These are phyloP conservation scores for Drosophila bocqueti DNA, from an alignment of 1,140 invertebrate genomes.

Conservation along the genomic window DNA sequence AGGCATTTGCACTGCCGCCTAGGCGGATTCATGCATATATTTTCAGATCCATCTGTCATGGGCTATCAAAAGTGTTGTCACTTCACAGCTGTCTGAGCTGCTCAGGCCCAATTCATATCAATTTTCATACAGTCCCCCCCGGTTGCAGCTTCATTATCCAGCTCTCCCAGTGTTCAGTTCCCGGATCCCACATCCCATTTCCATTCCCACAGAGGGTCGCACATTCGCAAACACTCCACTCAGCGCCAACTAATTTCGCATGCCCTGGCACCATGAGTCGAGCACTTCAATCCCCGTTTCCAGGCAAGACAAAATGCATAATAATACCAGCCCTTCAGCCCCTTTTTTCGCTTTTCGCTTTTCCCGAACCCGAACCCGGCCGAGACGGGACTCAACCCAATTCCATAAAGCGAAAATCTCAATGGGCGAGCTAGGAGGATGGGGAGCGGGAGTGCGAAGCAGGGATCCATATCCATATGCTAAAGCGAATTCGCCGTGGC, in stretches of 20 bases:
- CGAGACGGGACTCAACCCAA: conserved; percentile 69
- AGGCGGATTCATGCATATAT: conserved; percentile 7
- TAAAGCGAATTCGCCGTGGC: conserved; percentile 62
- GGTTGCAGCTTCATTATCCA: conserved; percentile 7
- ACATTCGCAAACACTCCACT: conserved; percentile 67
- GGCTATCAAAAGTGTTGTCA: conserved; percentile 66
- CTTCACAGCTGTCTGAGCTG: conserved; percentile 65
- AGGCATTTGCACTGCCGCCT: conserved; percentile 9
- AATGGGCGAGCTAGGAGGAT: conserved; percentile 13
- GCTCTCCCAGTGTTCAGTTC: not conserved
- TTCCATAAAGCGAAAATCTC: conserved; percentile 74
- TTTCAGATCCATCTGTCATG: conserved; percentile 58
- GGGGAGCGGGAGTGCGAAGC: not conserved
- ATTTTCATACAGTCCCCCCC: conserved; percentile 51
- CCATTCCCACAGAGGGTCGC: conserved; percentile 28
- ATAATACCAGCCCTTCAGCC: conserved; percentile 42
- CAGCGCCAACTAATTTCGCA: conserved; percentile 77
- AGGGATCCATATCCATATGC: conserved; percentile 51
- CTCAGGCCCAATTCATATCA: conserved; percentile 73
- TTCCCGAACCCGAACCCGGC: conserved; percentile 9
- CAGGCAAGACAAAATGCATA: conserved; percentile 74
- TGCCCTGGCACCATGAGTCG: conserved; percentile 48
- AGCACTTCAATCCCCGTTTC: conserved; percentile 61
- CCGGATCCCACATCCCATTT: conserved; percentile 4
- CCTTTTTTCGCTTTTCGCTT: not conserved